Evolutionary conservation across 2,113 vertebrate species (phyloP).

Genomic region (Muntiacus reevesi): DNA sequence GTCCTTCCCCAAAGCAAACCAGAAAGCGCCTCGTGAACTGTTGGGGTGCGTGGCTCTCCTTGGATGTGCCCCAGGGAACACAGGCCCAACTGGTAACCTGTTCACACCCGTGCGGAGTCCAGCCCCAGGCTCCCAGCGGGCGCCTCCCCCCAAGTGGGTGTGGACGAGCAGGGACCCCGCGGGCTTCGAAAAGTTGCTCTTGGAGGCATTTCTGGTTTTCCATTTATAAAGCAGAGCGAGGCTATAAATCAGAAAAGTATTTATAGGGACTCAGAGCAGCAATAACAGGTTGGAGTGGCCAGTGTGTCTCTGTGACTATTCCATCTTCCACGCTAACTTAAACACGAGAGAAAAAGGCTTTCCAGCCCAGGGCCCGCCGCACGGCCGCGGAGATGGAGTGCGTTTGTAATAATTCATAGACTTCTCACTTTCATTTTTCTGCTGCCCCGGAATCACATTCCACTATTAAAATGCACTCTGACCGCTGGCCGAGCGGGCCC

Average conservation of each 20-base stretch:
- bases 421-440: slow-evolving; percentile 87
- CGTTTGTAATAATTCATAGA: slow-evolving; percentile 92
- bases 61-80: rapidly evolving
- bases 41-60: rapidly evolving
- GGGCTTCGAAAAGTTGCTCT: not conserved
- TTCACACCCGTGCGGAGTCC: rapidly evolving
- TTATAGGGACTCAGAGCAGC: slow-evolving; percentile 84
- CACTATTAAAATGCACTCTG: slow-evolving; percentile 81
- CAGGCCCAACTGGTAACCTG: rapidly evolving
- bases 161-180: not conserved
- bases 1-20: not conserved
- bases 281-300: slow-evolving; percentile 81
- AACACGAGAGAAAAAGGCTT: slow-evolving; percentile 88
- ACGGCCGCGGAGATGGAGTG: slow-evolving; percentile 78
- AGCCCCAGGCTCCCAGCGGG: not conserved
- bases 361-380: slow-evolving; percentile 84
- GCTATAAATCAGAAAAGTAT: slow-evolving; percentile 87
- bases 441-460: slow-evolving; percentile 85
- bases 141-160: rapidly evolving
- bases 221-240: slow-evolving; percentile 82
- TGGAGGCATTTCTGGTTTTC: slow-evolving; percentile 69
- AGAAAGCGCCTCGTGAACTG: rapidly evolving
- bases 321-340: slow-evolving; percentile 97
- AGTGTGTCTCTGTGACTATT: slow-evolving; percentile 83
- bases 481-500: not conserved